Base-by-base conservation (phyloP, 2,113 vertebrate genomes). In the Malurus elegans region DNA sequence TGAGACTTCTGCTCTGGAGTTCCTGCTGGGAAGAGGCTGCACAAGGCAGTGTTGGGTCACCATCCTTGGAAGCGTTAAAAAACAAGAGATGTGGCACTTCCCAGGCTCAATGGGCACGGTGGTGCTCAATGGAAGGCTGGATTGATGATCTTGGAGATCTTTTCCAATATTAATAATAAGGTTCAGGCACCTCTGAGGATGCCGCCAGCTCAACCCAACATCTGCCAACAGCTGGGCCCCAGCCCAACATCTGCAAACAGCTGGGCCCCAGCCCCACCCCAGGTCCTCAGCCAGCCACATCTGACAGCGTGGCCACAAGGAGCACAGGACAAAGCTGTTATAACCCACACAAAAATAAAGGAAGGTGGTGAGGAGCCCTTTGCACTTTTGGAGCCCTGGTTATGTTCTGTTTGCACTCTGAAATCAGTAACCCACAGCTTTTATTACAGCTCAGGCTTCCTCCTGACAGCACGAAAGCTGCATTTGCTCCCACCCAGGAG, bases 311-410 rank as follows among this genome's bases (percentile, higher is more conserved):
- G 3, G 1, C 56, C 74, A 40, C 53, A 47, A 34, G 28, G 57
- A 82, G 31, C 47, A 16, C 1, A 1, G 47, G 21, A n/a, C 51
- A 58, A n/a, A 74, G 40, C 13, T 0, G 0, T 23, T 58, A 9
- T 29, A 20, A 38, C n/a, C 28, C 47, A 32, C 19, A 45, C 47
- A 48, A 40, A 54, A 25, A 6, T 4, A 11, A 5, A 1, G 0
- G 5, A 32, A 25, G 31, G 15, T 25, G 29, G 19, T 21, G 32
- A 8, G n/a, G 2, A 74, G 60, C 47, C 23, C 50, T 66, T n/a
- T 28, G 24, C 19, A 8, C 42, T 28, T 47, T 2, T 62, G 42
- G 24, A 56, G 65, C 25, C 34, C 54, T 1, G 2, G 12, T 62
- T 66, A 6, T 1, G 1, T 82, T 42, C 28, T 1, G 1, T 79